These are phyloP conservation scores for Drosophila chauvacae DNA, from an alignment of 1,140 invertebrate species.

Conservation along the genomic window DNA sequence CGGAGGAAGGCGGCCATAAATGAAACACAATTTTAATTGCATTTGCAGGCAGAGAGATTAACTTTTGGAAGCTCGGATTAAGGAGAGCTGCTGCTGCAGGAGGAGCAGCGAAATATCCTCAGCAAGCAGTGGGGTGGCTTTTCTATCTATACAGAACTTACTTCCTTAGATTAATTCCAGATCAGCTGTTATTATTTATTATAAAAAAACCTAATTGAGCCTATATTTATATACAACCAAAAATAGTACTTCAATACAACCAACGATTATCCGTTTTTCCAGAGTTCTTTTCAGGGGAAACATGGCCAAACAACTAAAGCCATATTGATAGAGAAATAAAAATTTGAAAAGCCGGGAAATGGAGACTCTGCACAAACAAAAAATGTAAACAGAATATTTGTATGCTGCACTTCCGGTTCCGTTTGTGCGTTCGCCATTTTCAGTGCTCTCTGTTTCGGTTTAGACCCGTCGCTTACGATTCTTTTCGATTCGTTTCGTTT, in stretches of 20 bases:
- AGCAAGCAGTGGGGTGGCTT: not conserved
- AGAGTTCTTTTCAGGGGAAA: not conserved
- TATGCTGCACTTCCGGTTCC: conserved; percentile 69
- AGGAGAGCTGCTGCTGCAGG: conserved; percentile 18
- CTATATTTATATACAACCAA: not conserved
- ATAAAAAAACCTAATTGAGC: not conserved
- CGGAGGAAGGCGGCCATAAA: conserved; percentile 7
- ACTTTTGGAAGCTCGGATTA: conserved; percentile 56
- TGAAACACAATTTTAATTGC: conserved; percentile 69
- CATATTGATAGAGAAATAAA: conserved; percentile 22
- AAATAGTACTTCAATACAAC: not conserved
- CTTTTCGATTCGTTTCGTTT: conserved; percentile 36
- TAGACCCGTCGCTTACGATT: conserved; percentile 19
- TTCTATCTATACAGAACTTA: too few species aligned
- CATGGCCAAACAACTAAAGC: conserved; percentile 1
- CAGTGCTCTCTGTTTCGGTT: conserved; percentile 26
- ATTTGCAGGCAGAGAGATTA: conserved; percentile 58
- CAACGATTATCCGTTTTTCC: not conserved
- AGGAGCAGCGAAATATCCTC: conserved; percentile 5
- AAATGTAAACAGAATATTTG: conserved; percentile 62
- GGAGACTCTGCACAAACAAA: conserved; percentile 27
- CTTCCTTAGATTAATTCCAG: not conserved
- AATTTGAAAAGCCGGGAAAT: not conserved
- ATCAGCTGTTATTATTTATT: not conserved
- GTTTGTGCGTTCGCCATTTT: conserved; percentile 56